Base-by-base conservation (phyloP, 2,797 vertebrate species). In the Neoniphon sammara region DNA sequence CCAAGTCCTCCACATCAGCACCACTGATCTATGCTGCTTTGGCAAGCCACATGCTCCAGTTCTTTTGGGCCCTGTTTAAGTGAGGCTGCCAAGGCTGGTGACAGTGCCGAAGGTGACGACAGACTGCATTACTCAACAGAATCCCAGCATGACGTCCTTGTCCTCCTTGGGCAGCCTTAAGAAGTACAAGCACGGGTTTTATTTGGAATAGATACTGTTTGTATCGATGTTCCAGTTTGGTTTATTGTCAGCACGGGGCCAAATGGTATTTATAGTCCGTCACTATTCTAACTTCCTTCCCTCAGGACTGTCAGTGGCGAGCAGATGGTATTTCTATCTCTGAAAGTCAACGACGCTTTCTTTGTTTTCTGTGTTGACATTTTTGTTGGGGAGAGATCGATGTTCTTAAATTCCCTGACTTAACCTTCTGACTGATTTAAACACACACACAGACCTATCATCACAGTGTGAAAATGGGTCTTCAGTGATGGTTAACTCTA, bases 181-280 rank as follows among this genome's bases (percentile, higher is more conserved):
- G 75, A 75, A 75, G 50, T 81, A 77, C 78, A 66, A 66, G 46
- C 70, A 31, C 18, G 1, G 23, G 20, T 75, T 81, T 70, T 52
- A 73, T 82, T 84, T 66, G 81, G 63, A 83, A 67, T 70, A 65
- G 70, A 87, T 71, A 30, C 66, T 56, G 72, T 84, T 86, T 84
- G 74, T 81, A 80, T 75, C 47, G 66, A 88, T 86, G 79, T 71
- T 89, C 68, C 77, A 66, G 47, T 87, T 81, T 76, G 78, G 77
- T 83, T 77, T 80, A 76, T 73, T 75, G 73, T 76, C 83, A 80
- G 76, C 76, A 58, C 20, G 79, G 72, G 75, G 56, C 67, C 42
- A 23, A 0, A 21, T 21, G 59, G 75, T 87, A 87, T 88, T 85
- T 87, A 88, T 85, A 84, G 82, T 44, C 54, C 59, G 44, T 69